Evolutionary conservation across 2,888 invertebrate genomes (phyloP), one percentile per base, ranked within the genome.

Genomic region (Periphyllus acericola): DNA sequence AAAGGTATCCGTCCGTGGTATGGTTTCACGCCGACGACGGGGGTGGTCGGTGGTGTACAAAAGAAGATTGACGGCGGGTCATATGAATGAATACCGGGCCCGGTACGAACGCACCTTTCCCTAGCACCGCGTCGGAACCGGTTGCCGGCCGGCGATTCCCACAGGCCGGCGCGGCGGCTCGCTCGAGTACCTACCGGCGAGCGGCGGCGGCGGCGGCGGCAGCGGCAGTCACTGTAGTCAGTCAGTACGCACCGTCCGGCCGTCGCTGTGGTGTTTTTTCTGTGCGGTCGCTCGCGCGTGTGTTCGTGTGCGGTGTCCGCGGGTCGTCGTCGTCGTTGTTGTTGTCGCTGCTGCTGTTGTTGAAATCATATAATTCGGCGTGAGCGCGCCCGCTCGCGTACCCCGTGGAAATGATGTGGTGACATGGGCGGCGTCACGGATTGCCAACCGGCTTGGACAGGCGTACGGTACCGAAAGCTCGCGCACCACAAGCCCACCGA

Each of bases 401-500:
- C n/a, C 3, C 32, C 46, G 14, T 34, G 46, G 40, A 55, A 25
- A 87, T 87, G 80, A 25, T 40, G 60, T 87, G 80, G 60, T 87
- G 80, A 87, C 36, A 87, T 87, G 87, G 87, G 72, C 14, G 81
- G 81, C 80, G 74, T 74, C 3, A 87, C 66, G 72, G 87, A 60
- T 60, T 75, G 81, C 46, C 72, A 29, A 9, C 81, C 87, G 74
- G 74, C 81, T 81, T 87, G 87, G 80, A 87, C 87, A 74, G 81
- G 87, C 19, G 87, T 87, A 66, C 87, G 87, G 74, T 87, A 87
- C 66, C 80, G 8, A 75, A 87, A 87, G 87, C 87, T 87, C 74
- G 72, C 55, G 36, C 80, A 75, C 81, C 66, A 46, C 17, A 66
- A 87, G 21, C 87, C 87, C 80, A 75, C 85, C 78, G 90, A 86